These are phyloP conservation scores for Salminus brasiliensis DNA, from an alignment of 2,113 vertebrate genomes.

Conservation along the genomic window DNA sequence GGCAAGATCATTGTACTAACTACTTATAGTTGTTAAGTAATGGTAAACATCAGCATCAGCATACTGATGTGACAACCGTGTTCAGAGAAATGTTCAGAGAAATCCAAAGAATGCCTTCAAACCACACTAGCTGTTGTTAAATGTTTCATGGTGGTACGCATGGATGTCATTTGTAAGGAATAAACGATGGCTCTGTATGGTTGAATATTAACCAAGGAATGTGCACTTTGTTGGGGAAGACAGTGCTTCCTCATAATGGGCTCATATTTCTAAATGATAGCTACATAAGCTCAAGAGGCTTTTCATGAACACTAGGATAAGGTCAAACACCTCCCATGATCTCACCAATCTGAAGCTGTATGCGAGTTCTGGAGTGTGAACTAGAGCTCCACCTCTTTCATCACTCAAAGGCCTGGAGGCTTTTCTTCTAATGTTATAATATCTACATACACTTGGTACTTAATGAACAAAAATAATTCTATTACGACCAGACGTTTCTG, in stretches of 20 bases:
- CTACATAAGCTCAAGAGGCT: too few relatives aligned
- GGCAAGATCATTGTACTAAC: too few relatives aligned
- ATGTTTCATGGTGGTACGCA: background rate
- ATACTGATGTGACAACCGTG: too few relatives aligned
- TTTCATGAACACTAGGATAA: background rate
- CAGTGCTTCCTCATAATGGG: too few relatives aligned
- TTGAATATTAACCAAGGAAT: background rate
- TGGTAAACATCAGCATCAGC: too few relatives aligned
- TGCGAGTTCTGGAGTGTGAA: background rate
- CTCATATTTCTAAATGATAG: background rate
- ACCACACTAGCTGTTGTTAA: background rate
- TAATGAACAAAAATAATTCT: too few relatives aligned
- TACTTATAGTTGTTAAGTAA: too few relatives aligned
- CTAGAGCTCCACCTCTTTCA: background rate
- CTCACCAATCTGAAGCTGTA: background rate
- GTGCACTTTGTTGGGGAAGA: too few relatives aligned
- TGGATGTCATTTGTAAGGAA: background rate
- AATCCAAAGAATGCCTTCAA: background rate
- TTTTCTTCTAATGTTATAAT: too few relatives aligned
- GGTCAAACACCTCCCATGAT: background rate
- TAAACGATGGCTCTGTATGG: background rate
- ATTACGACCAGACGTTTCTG: too few relatives aligned
- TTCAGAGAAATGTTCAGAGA: background rate
- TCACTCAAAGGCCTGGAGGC: too few relatives aligned
- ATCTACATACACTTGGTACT: too few relatives aligned